These are phyloP conservation scores for Apeira syringaria DNA, from an alignment of 2,888 invertebrate genomes.

Conservation along the genomic window DNA sequence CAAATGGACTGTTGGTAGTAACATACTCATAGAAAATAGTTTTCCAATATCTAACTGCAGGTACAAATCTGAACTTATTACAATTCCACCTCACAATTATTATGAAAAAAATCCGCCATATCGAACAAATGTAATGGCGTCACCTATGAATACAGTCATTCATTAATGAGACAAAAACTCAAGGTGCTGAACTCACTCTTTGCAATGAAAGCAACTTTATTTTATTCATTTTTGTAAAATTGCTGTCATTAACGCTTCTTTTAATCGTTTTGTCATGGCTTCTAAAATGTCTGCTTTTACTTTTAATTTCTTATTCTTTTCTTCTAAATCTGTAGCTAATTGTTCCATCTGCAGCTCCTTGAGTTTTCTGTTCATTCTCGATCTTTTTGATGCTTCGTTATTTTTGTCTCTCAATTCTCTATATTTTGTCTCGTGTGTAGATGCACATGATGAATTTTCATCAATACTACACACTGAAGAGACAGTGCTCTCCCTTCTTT, in stretches of 20 bases:
- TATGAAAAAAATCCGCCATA: conserved; percentile 22
- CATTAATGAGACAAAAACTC: conserved; percentile 41
- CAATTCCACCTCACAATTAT: conserved; percentile 11
- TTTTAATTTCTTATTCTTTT: conserved; percentile 85
- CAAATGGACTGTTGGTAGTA: conserved; percentile 27
- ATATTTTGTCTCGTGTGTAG: conserved; percentile 81
- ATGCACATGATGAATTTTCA: conserved; percentile 64
- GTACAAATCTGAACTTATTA: conserved; percentile 9
- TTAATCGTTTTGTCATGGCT: conserved; percentile 86
- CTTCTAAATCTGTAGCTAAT: conserved; percentile 81
- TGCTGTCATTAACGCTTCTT: conserved; percentile 86
- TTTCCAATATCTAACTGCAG: conserved; percentile 26
- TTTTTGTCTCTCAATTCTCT: conserved; percentile 89
- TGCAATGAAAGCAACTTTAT: conserved; percentile 24
- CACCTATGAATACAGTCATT: conserved; percentile 45
- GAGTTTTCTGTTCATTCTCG: conserved; percentile 88
- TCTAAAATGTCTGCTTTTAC: conserved; percentile 87
- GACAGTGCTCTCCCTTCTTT: conserved; percentile 72
- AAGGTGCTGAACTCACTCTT: conserved; percentile 34
- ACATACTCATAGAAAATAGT: conserved; percentile 32
- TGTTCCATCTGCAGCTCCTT: conserved; percentile 81
- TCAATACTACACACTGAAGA: conserved; percentile 71
- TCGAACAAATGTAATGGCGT: conserved; percentile 30
- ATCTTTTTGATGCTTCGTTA: conserved; percentile 90
- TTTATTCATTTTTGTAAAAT: conserved; percentile 81